Evolutionary conservation across 2,797 vertebrate genomes (phyloP).

Genomic region (Myioborus miniatus): DNA sequence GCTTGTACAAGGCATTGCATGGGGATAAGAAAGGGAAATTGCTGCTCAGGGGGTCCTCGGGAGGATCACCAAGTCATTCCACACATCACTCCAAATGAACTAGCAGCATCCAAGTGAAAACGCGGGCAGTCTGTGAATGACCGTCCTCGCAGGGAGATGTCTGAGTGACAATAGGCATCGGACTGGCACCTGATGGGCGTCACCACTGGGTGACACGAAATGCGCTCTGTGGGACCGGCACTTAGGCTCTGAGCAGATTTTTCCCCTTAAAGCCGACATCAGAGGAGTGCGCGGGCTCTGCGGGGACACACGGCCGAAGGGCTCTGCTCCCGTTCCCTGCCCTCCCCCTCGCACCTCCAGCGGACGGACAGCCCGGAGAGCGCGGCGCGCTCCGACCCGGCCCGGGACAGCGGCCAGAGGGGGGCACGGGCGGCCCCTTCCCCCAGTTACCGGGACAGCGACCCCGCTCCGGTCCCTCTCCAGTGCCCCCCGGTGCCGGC

Average conservation of each 20-base stretch:
- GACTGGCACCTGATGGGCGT: neutral
- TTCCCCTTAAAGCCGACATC: rapidly evolving
- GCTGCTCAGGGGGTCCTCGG: neutral
- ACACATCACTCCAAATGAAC: rapidly evolving
- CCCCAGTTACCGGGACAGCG: neutral
- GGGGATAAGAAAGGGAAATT: neutral
- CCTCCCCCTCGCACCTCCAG: neutral
- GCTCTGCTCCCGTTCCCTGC: neutral
- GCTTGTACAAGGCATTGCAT: neutral
- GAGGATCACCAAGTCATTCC: neutral
- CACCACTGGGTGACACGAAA: neutral
- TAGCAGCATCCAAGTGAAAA: neutral
- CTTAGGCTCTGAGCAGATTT: rapidly evolving
- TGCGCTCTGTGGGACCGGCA: rapidly evolving
- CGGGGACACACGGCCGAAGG: rapidly evolving
- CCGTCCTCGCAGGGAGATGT: rapidly evolving
- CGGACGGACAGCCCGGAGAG: too few species aligned
- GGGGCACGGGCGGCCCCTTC: too few species aligned
- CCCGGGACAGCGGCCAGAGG: neutral
- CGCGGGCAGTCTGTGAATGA: neutral
- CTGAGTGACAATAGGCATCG: rapidly evolving
- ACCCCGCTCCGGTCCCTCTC: too few species aligned
- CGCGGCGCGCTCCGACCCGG: neutral
- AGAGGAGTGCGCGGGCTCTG: neutral
- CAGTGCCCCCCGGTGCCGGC: too few species aligned